phyloP scores from a whole-genome alignment of 2,113 vertebrate genomes.

The Alethe diademata region DNA sequence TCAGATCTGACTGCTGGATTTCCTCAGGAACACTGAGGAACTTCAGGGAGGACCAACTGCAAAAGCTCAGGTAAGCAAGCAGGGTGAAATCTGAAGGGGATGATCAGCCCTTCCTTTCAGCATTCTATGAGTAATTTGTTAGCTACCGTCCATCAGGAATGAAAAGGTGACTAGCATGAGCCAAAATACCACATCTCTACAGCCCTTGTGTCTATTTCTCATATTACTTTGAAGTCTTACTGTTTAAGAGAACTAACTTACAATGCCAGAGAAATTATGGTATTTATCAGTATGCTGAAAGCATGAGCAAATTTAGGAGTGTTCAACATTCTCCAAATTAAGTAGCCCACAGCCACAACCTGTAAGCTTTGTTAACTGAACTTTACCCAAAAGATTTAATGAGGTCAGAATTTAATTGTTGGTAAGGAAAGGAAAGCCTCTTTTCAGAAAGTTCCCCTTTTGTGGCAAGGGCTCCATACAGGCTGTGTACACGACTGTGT shows the following conservation, averaged over 20 bases:
- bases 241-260: background rate
- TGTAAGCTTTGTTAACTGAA: background rate
- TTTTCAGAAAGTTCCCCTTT: background rate
- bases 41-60: background rate
- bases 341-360: background rate
- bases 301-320: background rate
- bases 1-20: background rate
- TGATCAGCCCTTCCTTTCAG: background rate
- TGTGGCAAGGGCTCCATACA: background rate
- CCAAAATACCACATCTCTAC: background rate
- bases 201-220: background rate
- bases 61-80: background rate
- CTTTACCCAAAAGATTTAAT: background rate
- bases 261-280: background rate
- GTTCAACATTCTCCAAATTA: background rate
- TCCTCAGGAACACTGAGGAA: background rate
- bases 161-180: background rate
- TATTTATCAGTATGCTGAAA: background rate
- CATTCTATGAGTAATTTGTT: background rate
- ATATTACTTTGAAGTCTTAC: background rate
- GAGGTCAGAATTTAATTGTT: background rate
- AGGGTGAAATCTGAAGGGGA: background rate
- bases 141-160: background rate
- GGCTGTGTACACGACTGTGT: background rate
- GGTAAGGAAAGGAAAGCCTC: background rate